Evolutionary conservation across 2,113 vertebrate genomes (phyloP), one percentile per base, ranked within the genome.

Genomic region (Psammodynastes pulverulentus): DNA sequence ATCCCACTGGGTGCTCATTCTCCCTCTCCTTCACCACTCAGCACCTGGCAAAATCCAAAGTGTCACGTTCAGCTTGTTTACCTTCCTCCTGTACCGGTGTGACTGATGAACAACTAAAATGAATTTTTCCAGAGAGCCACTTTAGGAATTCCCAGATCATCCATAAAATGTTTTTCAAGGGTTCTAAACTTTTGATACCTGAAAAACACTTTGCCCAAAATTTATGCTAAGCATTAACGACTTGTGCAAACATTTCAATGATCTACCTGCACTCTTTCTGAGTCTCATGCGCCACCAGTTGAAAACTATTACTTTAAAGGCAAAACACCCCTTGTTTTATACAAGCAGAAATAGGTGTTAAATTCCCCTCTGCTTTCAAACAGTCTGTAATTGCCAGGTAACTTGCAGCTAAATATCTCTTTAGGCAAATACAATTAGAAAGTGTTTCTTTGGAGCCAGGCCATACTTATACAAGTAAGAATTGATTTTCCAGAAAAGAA

Each of bases 1-100:
- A 94, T 93, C 96, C 96, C 95, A 96, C 96, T 95, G 94, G 94
- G 95, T 93, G 92, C 94, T 95, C 94, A 91, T 29, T 90, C 9
- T 84, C 79, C 72, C 46, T 93, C 26, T 23, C 62, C 58, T 49
- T 45, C 29, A 49, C 12, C 24, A 19, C 21, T 87, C 24, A 9
- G 21, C 52, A 17, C 21, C 84, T 4, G 54, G 26, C 62, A 56
- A 91, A 67, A 62, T 62, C 45, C 67, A 62, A 34, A 39, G 56
- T 48, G 52, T 13, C 34, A 43, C 2, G 45, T 86, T 53, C 26
- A 53, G 39, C 51, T 54, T 86, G 23, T 86, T n/a, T 86, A 56
- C 29, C 26, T 45, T 45, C 84, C 48, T 79, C 17, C n/a, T 1
- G 7, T 48, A 12, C 10, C 48, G 43, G 12, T 9, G 49, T 9